Conservation (phyloP, 2,113 vertebrate species). For the Heliornis fulica region DNA sequence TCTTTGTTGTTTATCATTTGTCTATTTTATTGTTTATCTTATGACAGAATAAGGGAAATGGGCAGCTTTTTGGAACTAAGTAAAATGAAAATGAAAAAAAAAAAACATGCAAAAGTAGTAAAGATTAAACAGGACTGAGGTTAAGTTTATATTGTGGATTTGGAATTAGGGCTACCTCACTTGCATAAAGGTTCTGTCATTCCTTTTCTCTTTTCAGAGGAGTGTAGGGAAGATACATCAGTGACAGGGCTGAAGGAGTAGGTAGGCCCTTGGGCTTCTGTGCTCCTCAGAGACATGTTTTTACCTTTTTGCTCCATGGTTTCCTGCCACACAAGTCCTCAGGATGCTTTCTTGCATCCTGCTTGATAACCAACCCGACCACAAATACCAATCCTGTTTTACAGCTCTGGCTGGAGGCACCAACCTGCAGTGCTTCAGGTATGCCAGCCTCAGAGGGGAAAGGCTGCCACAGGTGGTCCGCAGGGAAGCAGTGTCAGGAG, state of each 20-base stretch:
- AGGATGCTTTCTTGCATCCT: background rate
- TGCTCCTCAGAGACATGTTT: background rate
- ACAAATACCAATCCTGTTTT: fast-evolving
- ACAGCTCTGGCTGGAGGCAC: background rate
- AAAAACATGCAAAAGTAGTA: background rate
- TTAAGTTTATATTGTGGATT: background rate
- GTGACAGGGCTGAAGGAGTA: background rate
- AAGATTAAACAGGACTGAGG: background rate
- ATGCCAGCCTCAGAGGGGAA: background rate
- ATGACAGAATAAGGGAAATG: background rate
- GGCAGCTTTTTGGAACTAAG: background rate
- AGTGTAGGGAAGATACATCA: background rate
- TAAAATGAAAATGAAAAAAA: background rate
- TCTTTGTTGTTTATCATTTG: background rate
- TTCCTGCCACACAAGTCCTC: background rate
- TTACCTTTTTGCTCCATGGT: background rate
- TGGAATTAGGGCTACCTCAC: background rate
- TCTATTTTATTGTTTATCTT: background rate
- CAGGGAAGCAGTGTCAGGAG: background rate
- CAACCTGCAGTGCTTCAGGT: background rate
- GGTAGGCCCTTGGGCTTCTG: background rate
- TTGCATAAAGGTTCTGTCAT: background rate
- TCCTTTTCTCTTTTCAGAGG: background rate
- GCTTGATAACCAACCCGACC: fast-evolving
- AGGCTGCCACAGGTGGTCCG: background rate